Evolutionary conservation across 1,140 invertebrate genomes (phyloP), one percentile per base, ranked within the genome.

Genomic region (Drosophila quadrilineata): DNA sequence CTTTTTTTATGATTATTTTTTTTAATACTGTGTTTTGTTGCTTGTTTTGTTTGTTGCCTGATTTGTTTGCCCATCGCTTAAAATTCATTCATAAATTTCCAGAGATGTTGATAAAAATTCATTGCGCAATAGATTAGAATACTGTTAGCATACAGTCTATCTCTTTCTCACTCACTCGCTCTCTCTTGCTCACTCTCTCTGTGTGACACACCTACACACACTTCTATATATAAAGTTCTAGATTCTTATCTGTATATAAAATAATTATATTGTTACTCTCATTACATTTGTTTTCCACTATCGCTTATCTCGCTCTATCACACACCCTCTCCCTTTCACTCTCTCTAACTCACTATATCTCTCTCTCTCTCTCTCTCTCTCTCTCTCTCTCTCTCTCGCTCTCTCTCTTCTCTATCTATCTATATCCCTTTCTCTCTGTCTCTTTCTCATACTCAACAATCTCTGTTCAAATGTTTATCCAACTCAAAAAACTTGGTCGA

Each of bases 11-110:
- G 9, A 6, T 6, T 3, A 16, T 33, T 28, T 45, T 2, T 12
- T 29, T 54, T 16, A 6, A 5, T 10, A n/a, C n/a, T 26, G 14
- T n/a, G 22, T 56, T 12, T 41, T 41, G 8, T 52, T 53, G 21
- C n/a, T n/a, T n/a, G n/a, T n/a, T n/a, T n/a, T n/a, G n/a, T n/a
- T 24, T 67, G 35, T 17, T 12, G 3, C 22, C 35, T 66, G 50
- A 46, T 60, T 58, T 71, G 22, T 52, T 70, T 74, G 52, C 16
- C 40, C 19, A 49, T 12, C 50, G 58, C 40, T 33, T 52, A 24
- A 49, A 65, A 59, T 82, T 72, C 72, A 80, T 80, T 80, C 77
- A 80, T 82, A 82, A 80, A 82, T 80, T 54, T 60, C 10, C 36
- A n/a, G 16, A 52, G 38, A 17, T 57, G 22, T 29, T 63, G 69